Evolutionary conservation across 2,113 vertebrate species (phyloP).

Genomic region (Ia io): DNA sequence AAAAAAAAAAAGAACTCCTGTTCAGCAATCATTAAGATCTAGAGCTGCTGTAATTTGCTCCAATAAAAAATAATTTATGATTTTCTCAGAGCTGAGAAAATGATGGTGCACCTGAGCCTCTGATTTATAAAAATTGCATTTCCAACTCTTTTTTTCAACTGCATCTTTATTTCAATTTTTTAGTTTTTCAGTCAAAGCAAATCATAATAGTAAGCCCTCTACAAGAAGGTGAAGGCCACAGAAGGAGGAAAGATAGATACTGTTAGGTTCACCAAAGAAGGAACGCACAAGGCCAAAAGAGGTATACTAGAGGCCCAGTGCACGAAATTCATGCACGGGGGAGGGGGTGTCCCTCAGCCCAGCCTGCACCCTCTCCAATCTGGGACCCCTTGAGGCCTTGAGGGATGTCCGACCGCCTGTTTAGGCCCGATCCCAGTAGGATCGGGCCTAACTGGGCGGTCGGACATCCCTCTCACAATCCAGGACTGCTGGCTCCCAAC

Average conservation of each 20-base stretch:
- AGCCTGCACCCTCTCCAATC: no score
- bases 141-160: neutral
- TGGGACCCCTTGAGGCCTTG: no score
- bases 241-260: neutral
- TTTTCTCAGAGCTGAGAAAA: conserved; percentile 56
- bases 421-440: no score
- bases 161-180: conserved; percentile 52
- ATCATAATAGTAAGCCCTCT: conserved; percentile 28
- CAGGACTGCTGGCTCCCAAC: no score
- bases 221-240: neutral
- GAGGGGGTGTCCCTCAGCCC: no score
- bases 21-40: conserved; percentile 58
- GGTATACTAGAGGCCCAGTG: no score
- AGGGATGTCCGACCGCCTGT: no score
- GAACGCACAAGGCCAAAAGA: no score
- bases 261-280: no score
- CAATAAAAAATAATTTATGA: conserved; percentile 70
- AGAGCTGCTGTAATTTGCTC: conserved; percentile 36
- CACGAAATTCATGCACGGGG: no score
- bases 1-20: neutral
- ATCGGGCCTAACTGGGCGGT: no score
- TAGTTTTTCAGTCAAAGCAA: conserved; percentile 23
- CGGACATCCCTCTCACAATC: no score
- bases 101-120: conserved; percentile 27
- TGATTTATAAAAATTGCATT: conserved; percentile 63